Conservation (phyloP, 2,797 vertebrate species). For the Ammospiza maritima region DNA sequence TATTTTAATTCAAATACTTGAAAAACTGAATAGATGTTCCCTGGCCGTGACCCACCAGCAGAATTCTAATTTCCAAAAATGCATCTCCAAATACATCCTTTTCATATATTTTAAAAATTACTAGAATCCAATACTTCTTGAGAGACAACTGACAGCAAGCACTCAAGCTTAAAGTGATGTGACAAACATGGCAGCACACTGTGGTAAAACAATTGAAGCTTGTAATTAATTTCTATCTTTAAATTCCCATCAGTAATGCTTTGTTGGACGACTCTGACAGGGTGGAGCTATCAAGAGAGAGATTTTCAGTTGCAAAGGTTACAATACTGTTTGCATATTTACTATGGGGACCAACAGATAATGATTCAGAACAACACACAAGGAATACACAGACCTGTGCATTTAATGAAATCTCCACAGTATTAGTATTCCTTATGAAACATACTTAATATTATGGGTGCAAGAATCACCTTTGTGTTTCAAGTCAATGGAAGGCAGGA, state of each 20-base stretch:
- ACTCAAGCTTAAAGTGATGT: conserved; percentile 76
- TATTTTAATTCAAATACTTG: conserved; percentile 49
- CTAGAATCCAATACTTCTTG: conserved; percentile 75
- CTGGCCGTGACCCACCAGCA: conserved; percentile 38
- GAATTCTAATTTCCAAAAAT: conserved; percentile 68
- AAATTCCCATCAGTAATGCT: conserved; percentile 80
- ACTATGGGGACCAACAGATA: conserved; percentile 14
- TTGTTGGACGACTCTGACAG: conserved; percentile 73
- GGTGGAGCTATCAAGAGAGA: conserved; percentile 54
- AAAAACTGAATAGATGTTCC: conserved; percentile 67
- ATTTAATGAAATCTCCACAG: neutral
- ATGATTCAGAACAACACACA: conserved; percentile 38
- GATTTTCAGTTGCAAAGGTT: conserved; percentile 67
- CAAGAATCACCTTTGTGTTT: conserved; percentile 12
- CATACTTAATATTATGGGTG: neutral
- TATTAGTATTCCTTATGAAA: neutral
- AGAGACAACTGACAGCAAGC: conserved; percentile 77
- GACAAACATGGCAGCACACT: conserved; percentile 73
- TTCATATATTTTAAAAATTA: conserved; percentile 70
- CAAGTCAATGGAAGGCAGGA: neutral
- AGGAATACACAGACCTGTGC: neutral
- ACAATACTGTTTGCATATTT: conserved; percentile 50
- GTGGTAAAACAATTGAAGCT: conserved; percentile 80
- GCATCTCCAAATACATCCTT: neutral
- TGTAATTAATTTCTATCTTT: conserved; percentile 86